These are phyloP conservation scores for Albula glossodonta DNA, from an alignment of 2,113 vertebrate genomes.

Conservation along the genomic window DNA sequence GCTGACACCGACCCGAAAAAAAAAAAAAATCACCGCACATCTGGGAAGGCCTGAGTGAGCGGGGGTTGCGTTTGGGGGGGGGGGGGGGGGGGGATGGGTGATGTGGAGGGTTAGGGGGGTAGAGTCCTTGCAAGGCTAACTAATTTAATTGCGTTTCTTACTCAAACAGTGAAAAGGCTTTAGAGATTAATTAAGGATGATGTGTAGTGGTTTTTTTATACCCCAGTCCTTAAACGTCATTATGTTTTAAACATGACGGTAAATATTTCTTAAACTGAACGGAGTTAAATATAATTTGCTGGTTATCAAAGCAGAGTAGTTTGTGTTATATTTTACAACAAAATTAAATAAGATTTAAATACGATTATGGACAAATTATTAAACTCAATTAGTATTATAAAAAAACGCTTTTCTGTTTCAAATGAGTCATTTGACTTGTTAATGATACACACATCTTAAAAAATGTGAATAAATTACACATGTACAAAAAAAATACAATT, in stretches of 20 bases:
- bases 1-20: slow-evolving; percentile 83
- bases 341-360: background rate
- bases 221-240: background rate
- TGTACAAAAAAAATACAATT: too few relatives aligned
- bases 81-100: slow-evolving; percentile 43
- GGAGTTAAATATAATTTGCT: background rate
- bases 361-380: too few relatives aligned
- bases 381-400: too few relatives aligned
- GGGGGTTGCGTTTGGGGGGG: slow-evolving; percentile 34
- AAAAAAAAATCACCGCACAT: slow-evolving; percentile 74
- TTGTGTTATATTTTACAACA: background rate
- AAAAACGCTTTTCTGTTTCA: too few relatives aligned
- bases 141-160: slow-evolving; percentile 95
- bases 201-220: background rate
- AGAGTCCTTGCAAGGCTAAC: slow-evolving; percentile 81
- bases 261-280: background rate
- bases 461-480: too few relatives aligned
- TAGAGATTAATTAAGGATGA: slow-evolving; percentile 79
- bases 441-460: too few relatives aligned
- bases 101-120: slow-evolving; percentile 52
- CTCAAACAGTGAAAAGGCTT: slow-evolving; percentile 89
- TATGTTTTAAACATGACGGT: background rate
- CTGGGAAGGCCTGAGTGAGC: slow-evolving; percentile 68
- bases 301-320: background rate
- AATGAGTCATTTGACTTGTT: too few relatives aligned